phyloP scores from a whole-genome alignment of 2,888 invertebrate genomes.

The Notocelia uddmanniana region DNA sequence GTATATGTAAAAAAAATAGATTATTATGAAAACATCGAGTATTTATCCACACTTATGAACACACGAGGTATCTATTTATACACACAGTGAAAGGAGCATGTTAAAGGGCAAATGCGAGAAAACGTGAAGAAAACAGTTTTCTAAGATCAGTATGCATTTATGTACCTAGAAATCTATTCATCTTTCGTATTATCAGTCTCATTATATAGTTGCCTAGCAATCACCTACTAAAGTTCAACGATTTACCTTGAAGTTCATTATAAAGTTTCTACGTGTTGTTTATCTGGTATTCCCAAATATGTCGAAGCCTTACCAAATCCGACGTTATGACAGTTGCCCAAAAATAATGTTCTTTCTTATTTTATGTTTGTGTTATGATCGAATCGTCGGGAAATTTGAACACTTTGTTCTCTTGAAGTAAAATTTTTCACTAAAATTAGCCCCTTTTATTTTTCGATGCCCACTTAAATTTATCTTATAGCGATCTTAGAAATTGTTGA shows the following conservation, averaged over 20 bases:
- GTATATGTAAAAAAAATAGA: no score
- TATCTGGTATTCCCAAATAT: slow-evolving; percentile 55
- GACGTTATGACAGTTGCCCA: slow-evolving; percentile 49
- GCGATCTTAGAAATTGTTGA: neutral
- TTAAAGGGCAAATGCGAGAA: slow-evolving; percentile 21
- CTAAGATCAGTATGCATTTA: slow-evolving; percentile 25
- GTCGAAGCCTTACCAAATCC: slow-evolving; percentile 55
- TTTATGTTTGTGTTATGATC: slow-evolving; percentile 32
- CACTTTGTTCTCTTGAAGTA: slow-evolving; percentile 1
- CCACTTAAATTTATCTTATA: slow-evolving; percentile 6
- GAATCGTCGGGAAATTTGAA: slow-evolving; percentile 37
- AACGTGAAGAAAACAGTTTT: slow-evolving; percentile 21
- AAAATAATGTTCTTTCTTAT: slow-evolving; percentile 39
- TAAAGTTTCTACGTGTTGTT: slow-evolving; percentile 53
- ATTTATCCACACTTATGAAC: no score
- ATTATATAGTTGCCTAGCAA: slow-evolving; percentile 26
- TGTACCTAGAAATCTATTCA: slow-evolving; percentile 29
- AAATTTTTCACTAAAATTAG: neutral
- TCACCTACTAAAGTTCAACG: slow-evolving; percentile 54
- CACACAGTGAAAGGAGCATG: slow-evolving; percentile 16
- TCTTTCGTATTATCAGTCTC: slow-evolving; percentile 29
- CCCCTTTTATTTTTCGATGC: neutral
- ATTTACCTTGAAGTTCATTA: slow-evolving; percentile 57
- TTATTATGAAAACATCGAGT: no score
- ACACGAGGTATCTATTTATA: no score